phyloP scores from a whole-genome alignment of 2,797 vertebrate genomes.

The Huso huso region DNA sequence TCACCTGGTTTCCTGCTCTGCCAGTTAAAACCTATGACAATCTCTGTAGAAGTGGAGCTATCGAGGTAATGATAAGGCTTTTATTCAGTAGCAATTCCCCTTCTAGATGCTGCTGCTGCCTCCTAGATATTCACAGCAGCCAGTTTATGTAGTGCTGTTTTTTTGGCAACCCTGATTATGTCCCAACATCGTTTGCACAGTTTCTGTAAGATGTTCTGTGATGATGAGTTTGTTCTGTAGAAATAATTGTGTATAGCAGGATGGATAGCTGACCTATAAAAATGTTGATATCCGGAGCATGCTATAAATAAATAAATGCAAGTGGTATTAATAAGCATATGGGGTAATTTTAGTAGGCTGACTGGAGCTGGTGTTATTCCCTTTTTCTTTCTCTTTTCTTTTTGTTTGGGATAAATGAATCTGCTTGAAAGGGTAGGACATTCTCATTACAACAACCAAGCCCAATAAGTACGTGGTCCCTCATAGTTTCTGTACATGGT shows the following conservation, averaged over 20 bases:
- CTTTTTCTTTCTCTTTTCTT: neutral
- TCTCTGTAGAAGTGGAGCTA: too few species aligned
- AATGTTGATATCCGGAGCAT: slow-evolving; percentile 18
- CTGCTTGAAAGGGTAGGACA: neutral
- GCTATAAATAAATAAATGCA: slow-evolving; percentile 10
- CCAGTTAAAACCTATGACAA: too few species aligned
- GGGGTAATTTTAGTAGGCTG: slow-evolving; percentile 17
- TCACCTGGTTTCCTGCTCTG: too few species aligned
- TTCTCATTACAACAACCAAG: neutral
- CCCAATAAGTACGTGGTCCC: neutral
- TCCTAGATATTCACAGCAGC: too few species aligned
- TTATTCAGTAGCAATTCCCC: too few species aligned
- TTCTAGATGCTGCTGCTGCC: too few species aligned
- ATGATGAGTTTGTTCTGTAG: slow-evolving; percentile 17
- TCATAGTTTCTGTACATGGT: neutral
- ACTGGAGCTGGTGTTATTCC: slow-evolving; percentile 9
- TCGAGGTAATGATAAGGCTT: too few species aligned
- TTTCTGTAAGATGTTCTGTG: slow-evolving; percentile 18
- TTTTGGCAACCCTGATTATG: neutral
- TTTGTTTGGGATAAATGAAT: neutral
- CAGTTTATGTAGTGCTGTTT: neutral
- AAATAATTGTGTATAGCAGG: slow-evolving; percentile 16
- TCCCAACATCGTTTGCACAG: slow-evolving; percentile 10
- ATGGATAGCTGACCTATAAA: slow-evolving; percentile 14
- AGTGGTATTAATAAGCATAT: slow-evolving; percentile 3